These are phyloP conservation scores for Calidris pygmaea DNA, from an alignment of 2,113 vertebrate genomes.

Conservation along the genomic window DNA sequence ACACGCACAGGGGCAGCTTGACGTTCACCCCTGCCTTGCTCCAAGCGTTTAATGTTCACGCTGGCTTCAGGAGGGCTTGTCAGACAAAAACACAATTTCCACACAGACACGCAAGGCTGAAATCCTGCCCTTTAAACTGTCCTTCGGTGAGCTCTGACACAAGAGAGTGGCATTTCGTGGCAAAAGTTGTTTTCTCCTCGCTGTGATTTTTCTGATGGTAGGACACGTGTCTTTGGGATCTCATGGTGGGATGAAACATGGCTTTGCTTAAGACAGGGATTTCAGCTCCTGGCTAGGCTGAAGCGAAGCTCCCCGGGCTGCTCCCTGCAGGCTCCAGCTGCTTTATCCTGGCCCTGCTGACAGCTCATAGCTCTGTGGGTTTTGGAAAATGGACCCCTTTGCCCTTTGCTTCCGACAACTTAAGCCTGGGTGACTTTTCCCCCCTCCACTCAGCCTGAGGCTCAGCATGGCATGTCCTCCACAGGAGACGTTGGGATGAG, in stretches of 20 bases:
- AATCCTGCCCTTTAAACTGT: not conserved
- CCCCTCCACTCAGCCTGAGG: not conserved
- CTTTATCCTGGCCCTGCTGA: not conserved
- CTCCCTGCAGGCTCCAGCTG: not conserved
- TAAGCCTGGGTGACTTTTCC: not conserved
- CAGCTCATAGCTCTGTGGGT: not conserved
- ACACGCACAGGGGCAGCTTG: fast-evolving
- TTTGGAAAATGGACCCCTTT: not conserved
- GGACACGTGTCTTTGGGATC: not conserved
- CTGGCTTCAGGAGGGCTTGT: not conserved
- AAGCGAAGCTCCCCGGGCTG: not conserved
- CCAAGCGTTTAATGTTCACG: not conserved
- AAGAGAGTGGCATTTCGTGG: not conserved
- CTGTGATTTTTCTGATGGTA: not conserved
- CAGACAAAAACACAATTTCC: not conserved
- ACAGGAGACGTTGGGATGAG: not conserved
- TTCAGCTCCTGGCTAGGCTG: not conserved
- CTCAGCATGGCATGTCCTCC: fast-evolving
- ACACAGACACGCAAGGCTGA: not conserved
- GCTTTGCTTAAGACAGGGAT: not conserved
- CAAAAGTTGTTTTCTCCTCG: not conserved
- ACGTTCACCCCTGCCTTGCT: not conserved
- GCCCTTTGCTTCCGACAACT: not conserved
- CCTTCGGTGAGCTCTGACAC: not conserved
- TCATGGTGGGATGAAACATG: not conserved